These are phyloP conservation scores for Ptychochromis oligacanthus DNA, from an alignment of 2,113 vertebrate genomes.

Conservation along the genomic window DNA sequence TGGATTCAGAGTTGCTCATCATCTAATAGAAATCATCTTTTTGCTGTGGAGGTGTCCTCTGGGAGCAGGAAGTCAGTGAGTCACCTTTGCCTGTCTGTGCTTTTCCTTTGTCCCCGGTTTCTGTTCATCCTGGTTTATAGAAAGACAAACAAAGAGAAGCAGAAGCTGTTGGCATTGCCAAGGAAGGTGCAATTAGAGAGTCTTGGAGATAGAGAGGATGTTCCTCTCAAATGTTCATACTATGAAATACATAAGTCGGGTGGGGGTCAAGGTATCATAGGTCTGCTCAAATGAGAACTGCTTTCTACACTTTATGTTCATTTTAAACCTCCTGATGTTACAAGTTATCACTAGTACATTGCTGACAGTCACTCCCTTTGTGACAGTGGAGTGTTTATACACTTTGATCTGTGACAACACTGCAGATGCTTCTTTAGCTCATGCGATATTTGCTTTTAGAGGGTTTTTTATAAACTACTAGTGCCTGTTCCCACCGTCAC, in stretches of 20 bases:
- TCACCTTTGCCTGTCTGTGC: conserved; percentile 61
- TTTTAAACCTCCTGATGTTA: conserved; percentile 10
- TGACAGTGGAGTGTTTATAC: background rate
- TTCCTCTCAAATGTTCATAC: background rate
- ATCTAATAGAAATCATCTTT: conserved; percentile 69
- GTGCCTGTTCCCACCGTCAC: background rate
- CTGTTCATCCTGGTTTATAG: conserved; percentile 45
- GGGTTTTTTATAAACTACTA: background rate
- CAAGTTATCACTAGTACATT: background rate
- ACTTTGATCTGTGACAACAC: background rate
- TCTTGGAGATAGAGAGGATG: background rate
- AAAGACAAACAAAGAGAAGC: conserved; percentile 32
- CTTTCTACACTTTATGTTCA: background rate
- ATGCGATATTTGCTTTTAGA: background rate
- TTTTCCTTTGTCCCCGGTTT: conserved; percentile 56
- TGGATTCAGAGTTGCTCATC: conserved; percentile 68
- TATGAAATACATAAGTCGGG: background rate
- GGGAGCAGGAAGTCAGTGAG: conserved; percentile 68
- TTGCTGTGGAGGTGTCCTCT: conserved; percentile 71
- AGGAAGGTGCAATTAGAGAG: background rate
- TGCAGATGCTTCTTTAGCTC: background rate
- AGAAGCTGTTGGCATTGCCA: conserved; percentile 3
- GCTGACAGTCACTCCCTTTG: background rate
- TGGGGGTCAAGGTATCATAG: background rate
- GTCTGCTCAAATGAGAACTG: background rate